These are phyloP conservation scores for Pogonus chalceus DNA, from an alignment of 1,140 invertebrate species.

Conservation along the genomic window DNA sequence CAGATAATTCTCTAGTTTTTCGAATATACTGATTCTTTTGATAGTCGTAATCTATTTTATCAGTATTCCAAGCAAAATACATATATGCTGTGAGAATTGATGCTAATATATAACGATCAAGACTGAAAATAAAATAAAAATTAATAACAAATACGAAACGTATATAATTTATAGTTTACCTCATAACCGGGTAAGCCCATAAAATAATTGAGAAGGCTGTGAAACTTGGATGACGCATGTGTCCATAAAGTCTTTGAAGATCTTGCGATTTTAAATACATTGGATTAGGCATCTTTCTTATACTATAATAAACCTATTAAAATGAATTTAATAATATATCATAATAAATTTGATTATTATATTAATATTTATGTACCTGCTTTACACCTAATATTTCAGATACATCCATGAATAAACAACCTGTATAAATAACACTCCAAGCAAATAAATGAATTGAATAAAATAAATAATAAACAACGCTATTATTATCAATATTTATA, in stretches of 20 bases:
- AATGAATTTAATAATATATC: background rate
- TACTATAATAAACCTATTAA: background rate
- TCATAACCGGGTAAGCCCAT: background rate
- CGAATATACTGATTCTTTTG: background rate
- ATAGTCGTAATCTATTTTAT: background rate
- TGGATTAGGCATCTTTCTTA: background rate
- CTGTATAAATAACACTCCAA: background rate
- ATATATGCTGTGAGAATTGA: background rate
- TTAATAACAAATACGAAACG: background rate
- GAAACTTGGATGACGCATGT: background rate
- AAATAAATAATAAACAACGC: background rate
- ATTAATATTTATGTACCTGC: background rate
- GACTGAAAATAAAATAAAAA: background rate
- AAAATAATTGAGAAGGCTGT: background rate
- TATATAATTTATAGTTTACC: background rate
- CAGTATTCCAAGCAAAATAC: background rate
- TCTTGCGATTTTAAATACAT: background rate
- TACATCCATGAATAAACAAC: background rate
- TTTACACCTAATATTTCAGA: background rate
- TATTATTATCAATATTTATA: background rate
- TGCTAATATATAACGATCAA: background rate
- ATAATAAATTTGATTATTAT: background rate
- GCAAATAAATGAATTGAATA: background rate
- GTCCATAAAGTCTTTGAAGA: background rate
- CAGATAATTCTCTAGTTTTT: background rate